These are phyloP conservation scores for Rhopalosiphum nymphaeae DNA, from an alignment of 2,888 invertebrate species.

Conservation along the genomic window DNA sequence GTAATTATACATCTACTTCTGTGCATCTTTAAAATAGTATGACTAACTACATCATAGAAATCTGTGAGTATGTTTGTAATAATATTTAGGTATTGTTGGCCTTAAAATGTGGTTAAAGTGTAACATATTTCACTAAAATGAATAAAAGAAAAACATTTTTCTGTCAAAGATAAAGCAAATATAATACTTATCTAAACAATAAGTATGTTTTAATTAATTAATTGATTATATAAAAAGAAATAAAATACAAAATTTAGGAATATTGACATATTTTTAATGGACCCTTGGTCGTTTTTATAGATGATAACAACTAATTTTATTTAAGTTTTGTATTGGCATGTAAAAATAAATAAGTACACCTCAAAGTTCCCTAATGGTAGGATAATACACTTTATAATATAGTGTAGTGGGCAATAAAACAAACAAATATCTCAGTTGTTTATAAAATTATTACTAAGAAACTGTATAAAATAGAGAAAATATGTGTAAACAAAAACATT, in stretches of 20 bases:
- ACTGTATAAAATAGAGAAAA: slow-evolving; percentile 1
- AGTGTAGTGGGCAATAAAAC: background rate
- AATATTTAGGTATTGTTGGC: background rate
- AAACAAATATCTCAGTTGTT: background rate
- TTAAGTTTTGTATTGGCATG: background rate
- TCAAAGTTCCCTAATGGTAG: fast-evolving
- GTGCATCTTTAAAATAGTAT: background rate
- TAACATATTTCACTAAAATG: too few relatives aligned
- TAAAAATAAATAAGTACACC: background rate
- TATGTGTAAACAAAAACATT: background rate
- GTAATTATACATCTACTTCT: background rate
- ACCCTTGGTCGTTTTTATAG: too few relatives aligned
- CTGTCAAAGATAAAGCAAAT: background rate
- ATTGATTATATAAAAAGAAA: background rate
- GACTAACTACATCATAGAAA: background rate
- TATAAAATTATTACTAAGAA: background rate
- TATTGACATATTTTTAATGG: too few relatives aligned
- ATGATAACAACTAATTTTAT: background rate
- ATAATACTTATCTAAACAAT: background rate
- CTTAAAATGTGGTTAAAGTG: background rate
- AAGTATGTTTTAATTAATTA: background rate
- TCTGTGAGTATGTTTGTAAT: background rate
- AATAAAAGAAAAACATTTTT: background rate
- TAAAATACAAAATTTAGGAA: too few relatives aligned
- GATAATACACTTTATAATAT: background rate